Percentiles rank a stretch among this genome's conserved stretches.
These are phyloP conservation scores for Lithobates sylvaticus DNA, from an alignment of 2,797 vertebrate species.

Conservation along the genomic window DNA sequence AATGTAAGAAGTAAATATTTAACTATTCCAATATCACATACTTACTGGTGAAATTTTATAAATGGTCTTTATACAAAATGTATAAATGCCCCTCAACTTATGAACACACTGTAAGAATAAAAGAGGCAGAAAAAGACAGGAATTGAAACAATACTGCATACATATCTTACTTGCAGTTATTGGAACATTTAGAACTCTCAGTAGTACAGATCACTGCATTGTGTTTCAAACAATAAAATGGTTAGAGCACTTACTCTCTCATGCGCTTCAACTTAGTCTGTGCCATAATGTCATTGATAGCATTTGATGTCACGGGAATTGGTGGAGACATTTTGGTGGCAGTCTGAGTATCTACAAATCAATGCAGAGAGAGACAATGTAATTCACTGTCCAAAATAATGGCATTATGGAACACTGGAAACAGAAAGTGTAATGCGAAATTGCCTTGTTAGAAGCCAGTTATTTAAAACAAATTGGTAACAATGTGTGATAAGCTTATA, in stretches of 20 bases:
- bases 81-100: too few species aligned
- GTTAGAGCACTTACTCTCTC: conserved; percentile 76
- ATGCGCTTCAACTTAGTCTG: conserved; percentile 72
- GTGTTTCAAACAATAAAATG: neutral
- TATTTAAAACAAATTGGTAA: conserved; percentile 12
- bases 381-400: conserved; percentile 63
- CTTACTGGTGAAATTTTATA: too few species aligned
- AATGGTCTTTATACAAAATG: too few species aligned
- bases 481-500: neutral
- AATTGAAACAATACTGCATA: neutral
- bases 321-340: conserved; percentile 64
- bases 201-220: neutral
- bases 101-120: too few species aligned
- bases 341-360: conserved; percentile 73
- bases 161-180: neutral
- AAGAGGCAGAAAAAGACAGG: neutral
- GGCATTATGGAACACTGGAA: conserved; percentile 33
- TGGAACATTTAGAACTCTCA: neutral
- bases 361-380: conserved; percentile 70
- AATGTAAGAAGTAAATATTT: too few species aligned
- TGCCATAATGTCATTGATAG: conserved; percentile 70
- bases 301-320: conserved; percentile 58
- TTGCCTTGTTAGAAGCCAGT: conserved; percentile 16
- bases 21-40: too few species aligned
- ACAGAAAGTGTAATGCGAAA: conserved; percentile 11